phyloP scores from a whole-genome alignment of 2,113 vertebrate species.

The Cariama cristata region DNA sequence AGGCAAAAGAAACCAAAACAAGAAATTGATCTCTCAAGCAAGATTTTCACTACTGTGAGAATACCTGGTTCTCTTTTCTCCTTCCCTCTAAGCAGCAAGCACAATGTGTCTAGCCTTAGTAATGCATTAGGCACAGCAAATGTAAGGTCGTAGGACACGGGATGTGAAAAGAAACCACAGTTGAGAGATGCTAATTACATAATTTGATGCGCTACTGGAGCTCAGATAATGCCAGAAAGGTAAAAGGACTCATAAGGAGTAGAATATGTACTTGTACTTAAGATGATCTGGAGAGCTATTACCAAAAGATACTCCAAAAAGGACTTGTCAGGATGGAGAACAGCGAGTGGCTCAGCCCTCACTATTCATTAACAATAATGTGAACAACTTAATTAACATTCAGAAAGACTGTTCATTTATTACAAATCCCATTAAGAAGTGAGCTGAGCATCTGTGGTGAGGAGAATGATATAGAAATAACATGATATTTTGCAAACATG shows the following conservation, averaged over 20 bases:
- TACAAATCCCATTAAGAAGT: neutral
- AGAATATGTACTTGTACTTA: neutral
- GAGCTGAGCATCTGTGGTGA: neutral
- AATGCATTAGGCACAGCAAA: neutral
- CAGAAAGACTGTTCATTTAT: neutral
- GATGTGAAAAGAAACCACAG: neutral
- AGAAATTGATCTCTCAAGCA: neutral
- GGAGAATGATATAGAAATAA: neutral
- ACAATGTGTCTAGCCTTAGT: neutral
- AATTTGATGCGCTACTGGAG: neutral
- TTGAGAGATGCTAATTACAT: neutral
- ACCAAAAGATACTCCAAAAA: neutral
- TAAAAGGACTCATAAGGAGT: neutral
- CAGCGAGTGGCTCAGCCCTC: neutral
- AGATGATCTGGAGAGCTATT: neutral
- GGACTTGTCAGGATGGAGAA: neutral
- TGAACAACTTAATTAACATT: slow-evolving; percentile 10
- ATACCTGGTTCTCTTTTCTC: neutral
- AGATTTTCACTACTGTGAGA: neutral
- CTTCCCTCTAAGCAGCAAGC: neutral
- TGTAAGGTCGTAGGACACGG: neutral
- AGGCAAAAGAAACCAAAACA: neutral
- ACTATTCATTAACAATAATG: neutral
- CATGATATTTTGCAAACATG: neutral
- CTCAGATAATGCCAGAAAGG: neutral